Evolutionary conservation across 2,113 vertebrate species (phyloP).

Genomic region (Struthio camelus): DNA sequence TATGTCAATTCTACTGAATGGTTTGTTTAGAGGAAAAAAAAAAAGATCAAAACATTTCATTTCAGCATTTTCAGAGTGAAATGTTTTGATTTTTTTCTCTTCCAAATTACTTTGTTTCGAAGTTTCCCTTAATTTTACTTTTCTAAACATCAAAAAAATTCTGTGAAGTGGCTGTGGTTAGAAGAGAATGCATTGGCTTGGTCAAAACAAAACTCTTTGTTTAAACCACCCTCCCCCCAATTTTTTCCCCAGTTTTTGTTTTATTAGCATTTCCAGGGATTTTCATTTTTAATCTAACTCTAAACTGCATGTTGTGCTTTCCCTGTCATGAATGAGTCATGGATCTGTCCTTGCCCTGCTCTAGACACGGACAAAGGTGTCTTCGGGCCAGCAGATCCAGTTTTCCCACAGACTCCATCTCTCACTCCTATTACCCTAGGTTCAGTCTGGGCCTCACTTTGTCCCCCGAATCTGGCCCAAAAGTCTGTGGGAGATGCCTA

Average conservation of each 20-base stretch:
- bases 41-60: conserved; percentile 55
- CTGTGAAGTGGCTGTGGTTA: conserved; percentile 2
- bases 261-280: conserved; percentile 14
- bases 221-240: background rate
- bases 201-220: conserved; percentile 30
- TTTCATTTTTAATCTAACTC: background rate
- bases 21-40: conserved; percentile 16
- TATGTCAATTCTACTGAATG: background rate
- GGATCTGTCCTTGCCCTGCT: background rate
- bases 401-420: background rate
- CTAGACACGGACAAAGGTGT: background rate
- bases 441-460: background rate
- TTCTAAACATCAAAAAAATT: background rate
- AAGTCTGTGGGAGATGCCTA: rapidly evolving
- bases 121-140: conserved; percentile 56
- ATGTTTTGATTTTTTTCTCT: conserved; percentile 48
- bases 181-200: background rate
- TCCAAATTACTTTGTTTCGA: conserved; percentile 62
- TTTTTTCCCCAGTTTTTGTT: background rate
- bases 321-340: background rate
- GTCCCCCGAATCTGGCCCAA: background rate
- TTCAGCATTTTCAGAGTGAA: conserved; percentile 32
- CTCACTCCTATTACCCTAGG: background rate
- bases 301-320: background rate
- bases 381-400: background rate